Evolutionary conservation across 1,140 invertebrate species (phyloP).

Genomic region (Marisa cornuarietis): DNA sequence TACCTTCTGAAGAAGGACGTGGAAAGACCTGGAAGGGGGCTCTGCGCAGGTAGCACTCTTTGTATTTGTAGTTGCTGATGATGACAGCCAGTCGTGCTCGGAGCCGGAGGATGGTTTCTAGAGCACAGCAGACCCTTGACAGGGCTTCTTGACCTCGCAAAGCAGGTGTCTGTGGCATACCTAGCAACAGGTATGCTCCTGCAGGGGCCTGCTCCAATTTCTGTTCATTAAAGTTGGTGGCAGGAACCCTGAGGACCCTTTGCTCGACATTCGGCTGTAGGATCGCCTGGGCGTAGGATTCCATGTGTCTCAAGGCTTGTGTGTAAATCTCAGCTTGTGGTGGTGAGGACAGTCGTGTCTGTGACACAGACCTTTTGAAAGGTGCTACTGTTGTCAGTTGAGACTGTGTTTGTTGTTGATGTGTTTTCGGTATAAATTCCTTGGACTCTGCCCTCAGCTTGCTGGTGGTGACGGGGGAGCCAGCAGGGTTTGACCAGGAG

Average conservation of each 20-base stretch:
- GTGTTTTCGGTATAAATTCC: too few species aligned
- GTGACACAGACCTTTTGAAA: too few species aligned
- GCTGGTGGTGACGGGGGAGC: too few species aligned
- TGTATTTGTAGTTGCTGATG: conserved; percentile 19
- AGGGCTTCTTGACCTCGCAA: conserved; percentile 17
- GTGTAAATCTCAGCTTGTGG: too few species aligned
- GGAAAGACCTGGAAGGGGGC: neutral
- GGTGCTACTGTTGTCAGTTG: too few species aligned
- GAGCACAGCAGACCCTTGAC: conserved; percentile 9
- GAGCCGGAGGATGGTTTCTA: conserved; percentile 2
- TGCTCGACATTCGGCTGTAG: neutral
- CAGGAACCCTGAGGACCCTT: conserved; percentile 5
- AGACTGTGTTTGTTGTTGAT: too few species aligned
- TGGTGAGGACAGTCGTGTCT: too few species aligned
- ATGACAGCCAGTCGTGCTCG: neutral
- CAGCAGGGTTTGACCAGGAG: too few species aligned
- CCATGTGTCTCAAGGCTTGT: too few species aligned
- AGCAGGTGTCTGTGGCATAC: conserved; percentile 16
- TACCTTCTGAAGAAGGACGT: conserved; percentile 6
- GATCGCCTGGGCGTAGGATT: neutral
- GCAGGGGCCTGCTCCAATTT: neutral
- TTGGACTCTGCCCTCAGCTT: too few species aligned
- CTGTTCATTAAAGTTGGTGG: conserved; percentile 16
- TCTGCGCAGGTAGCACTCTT: conserved; percentile 5
- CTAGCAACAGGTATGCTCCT: neutral